Evolutionary conservation across 2,888 invertebrate genomes (phyloP), one percentile per base, ranked within the genome.

Genomic region (Amiota minor): DNA sequence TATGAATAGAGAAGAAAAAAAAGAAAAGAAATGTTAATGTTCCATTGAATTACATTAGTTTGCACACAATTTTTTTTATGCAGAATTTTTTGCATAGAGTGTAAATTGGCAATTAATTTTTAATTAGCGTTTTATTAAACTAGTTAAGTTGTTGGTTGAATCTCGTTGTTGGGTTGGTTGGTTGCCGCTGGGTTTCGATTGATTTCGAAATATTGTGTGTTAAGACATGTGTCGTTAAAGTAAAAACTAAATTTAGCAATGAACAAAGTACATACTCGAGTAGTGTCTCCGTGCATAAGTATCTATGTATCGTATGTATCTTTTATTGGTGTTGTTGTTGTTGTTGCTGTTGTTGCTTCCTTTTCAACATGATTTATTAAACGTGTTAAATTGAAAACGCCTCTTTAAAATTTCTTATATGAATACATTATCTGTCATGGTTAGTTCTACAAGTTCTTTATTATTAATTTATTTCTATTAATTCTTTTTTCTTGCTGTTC

Each of bases 351-450:
- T 50, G 46, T 69, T 64, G 72, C 69, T 69, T 69, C 72, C 61
- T 69, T 62, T 49, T 68, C 59, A 14, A 59, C 69, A 68, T 72
- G 72, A 72, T 72, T 72, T 72, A 72, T 72, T 67, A 62, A 69
- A 72, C 69, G 72, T 69, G 72, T 72, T 72, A 69, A 72, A 72
- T 72, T 72, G 72, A 72, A 72, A 72, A 72, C 72, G 72, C 72
- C 72, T 72, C 72, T 72, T 72, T 69, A 72, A 69, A 69, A 69
- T 72, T 72, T 62, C 61, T 69, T 72, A 72, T 72, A 72, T 72
- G 69, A 72, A 72, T 69, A 72, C 72, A 69, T 72, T 69, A 72
- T 69, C 65, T 53, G 35, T 69, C 53, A 69, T 35, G 50, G 8
- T 55, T 46, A 45, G 56, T 46, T 55, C 47, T 59, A 47, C 35